These are phyloP conservation scores for Suncus etruscus DNA, from an alignment of 2,113 vertebrate genomes.

Conservation along the genomic window DNA sequence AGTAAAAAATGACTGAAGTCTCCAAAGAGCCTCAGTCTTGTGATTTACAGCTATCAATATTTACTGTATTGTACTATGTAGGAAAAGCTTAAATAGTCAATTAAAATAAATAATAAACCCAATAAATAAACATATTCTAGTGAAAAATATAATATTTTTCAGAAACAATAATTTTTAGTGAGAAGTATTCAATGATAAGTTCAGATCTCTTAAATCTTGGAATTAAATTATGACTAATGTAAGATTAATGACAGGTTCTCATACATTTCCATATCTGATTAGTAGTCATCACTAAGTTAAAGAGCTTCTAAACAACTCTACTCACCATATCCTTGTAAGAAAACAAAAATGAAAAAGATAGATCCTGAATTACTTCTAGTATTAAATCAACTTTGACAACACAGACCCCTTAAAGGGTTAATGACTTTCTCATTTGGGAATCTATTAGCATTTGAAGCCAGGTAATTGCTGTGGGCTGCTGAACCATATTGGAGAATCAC, in stretches of 20 bases:
- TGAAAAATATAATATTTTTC: constrained; percentile 38
- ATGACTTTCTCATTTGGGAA: background rate
- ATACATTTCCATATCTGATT: constrained; percentile 13
- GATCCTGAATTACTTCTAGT: background rate
- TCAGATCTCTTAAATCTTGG: constrained; percentile 19
- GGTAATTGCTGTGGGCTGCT: background rate
- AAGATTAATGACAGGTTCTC: constrained; percentile 13
- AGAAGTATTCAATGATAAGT: background rate
- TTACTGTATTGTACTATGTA: constrained; percentile 44
- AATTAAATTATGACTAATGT: background rate
- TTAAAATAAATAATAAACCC: constrained; percentile 38
- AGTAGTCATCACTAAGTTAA: background rate
- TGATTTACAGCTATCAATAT: constrained; percentile 10
- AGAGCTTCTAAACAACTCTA: constrained; percentile 37
- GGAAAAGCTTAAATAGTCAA: constrained; percentile 26
- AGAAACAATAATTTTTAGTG: constrained; percentile 24
- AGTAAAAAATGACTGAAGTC: constrained; percentile 12
- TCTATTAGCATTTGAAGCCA: background rate
- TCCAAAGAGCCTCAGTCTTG: background rate
- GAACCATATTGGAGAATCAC: background rate
- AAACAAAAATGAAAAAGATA: background rate
- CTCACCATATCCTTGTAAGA: background rate
- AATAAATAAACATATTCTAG: constrained; percentile 27
- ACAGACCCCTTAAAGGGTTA: background rate
- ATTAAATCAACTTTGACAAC: constrained; percentile 35